Conservation (phyloP, 2,797 vertebrate species). For the Otus scops region DNA sequence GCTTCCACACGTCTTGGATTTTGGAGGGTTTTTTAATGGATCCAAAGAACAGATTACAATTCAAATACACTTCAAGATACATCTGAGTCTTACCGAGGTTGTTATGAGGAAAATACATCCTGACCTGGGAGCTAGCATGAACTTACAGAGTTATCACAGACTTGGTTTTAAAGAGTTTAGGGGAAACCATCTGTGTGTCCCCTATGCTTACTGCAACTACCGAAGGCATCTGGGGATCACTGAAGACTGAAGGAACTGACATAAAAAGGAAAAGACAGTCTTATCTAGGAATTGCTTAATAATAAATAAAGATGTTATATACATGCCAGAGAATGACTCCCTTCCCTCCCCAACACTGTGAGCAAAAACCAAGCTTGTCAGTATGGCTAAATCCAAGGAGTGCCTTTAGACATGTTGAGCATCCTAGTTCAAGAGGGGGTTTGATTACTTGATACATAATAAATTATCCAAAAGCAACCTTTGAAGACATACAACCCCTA, state of each 20-base stretch:
- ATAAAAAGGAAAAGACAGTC: neutral
- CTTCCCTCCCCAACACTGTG: neutral
- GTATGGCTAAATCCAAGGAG: neutral
- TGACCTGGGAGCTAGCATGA: neutral
- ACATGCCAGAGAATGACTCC: neutral
- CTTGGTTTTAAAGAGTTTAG: neutral
- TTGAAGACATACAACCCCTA: slow-evolving; percentile 52
- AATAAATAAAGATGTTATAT: neutral
- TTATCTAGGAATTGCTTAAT: neutral
- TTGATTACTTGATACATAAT: slow-evolving; percentile 64
- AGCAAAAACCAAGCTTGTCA: neutral
- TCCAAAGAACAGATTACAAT: neutral
- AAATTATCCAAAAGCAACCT: slow-evolving; percentile 70
- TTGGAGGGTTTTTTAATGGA: neutral
- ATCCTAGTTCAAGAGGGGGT: neutral
- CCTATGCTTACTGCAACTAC: accelerated
- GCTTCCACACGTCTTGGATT: neutral
- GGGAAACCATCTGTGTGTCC: neutral
- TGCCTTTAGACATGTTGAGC: neutral
- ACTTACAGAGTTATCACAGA: neutral
- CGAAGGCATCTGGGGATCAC: neutral
- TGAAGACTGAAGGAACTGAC: neutral
- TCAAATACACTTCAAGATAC: neutral
- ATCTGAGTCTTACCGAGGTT: neutral
- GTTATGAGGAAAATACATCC: neutral